Conservation (phyloP, 2,797 vertebrate species). For the Poeciliopsis infans region DNA sequence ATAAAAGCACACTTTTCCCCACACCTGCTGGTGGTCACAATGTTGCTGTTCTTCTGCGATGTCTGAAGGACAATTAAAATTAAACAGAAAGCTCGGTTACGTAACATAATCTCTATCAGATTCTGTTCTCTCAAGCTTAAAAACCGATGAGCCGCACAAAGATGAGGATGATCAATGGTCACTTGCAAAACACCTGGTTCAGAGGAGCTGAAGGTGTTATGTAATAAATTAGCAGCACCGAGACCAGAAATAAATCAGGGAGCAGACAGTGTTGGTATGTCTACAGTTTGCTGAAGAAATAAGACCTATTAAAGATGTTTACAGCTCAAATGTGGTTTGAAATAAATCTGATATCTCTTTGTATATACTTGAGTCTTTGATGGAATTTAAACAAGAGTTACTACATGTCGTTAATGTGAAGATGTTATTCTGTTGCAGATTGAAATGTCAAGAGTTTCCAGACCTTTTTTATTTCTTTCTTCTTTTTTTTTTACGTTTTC, state of each 20-base stretch:
- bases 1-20: not conserved
- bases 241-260: conserved; percentile 28
- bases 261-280: conserved; percentile 11
- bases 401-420: not conserved
- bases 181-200: conserved; percentile 54
- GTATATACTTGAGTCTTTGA: not conserved
- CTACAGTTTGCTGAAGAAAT: conserved; percentile 7
- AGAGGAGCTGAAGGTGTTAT: conserved; percentile 48
- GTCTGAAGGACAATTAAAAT: conserved; percentile 55
- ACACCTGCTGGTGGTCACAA: not conserved
- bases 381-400: not conserved
- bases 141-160: conserved; percentile 54
- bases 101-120: conserved; percentile 50
- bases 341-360: not conserved
- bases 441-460: conserved; percentile 1
- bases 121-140: conserved; percentile 50
- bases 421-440: not conserved
- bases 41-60: conserved; percentile 38
- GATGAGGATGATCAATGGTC: conserved; percentile 64
- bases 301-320: conserved; percentile 7
- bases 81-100: conserved; percentile 51
- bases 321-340: not conserved
- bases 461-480: not conserved
- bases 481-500: not conserved
- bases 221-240: conserved; percentile 46